Conservation (phyloP, 1,140 invertebrate species). For the Steinernema khuongi region DNA sequence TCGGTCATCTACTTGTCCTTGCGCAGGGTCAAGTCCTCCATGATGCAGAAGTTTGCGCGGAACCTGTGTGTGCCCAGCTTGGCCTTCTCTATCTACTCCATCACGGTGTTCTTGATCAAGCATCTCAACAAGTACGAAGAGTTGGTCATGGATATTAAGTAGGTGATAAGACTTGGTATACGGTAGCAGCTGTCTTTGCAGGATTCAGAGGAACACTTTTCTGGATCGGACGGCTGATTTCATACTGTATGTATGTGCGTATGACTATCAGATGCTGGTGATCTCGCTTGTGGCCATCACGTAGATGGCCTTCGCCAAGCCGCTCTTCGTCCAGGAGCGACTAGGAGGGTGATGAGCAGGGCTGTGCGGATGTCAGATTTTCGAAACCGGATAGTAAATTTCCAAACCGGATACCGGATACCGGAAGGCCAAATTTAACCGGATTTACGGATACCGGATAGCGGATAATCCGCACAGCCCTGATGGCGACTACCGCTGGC, state of each 20-base stretch:
- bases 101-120: background rate
- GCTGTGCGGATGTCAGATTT: too few species aligned
- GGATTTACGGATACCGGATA: too few species aligned
- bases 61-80: background rate
- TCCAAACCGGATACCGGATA: too few species aligned
- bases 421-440: too few species aligned
- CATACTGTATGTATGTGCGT: background rate
- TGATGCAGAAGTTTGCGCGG: slow-evolving; percentile 9
- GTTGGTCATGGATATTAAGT: background rate
- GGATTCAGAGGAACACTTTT: background rate
- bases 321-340: background rate
- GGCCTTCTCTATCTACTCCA: background rate
- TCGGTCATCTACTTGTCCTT: background rate
- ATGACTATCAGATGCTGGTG: slow-evolving; percentile 5
- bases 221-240: background rate
- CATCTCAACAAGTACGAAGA: background rate
- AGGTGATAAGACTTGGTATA: background rate
- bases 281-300: background rate
- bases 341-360: background rate
- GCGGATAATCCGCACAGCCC: too few species aligned
- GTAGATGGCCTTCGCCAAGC: background rate
- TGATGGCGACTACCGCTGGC: too few species aligned
- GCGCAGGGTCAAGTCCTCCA: background rate
- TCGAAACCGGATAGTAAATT: too few species aligned
- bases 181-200: background rate